Percentiles rank a stretch among this genome's conserved stretches.
Evolutionary conservation across 2,797 vertebrate genomes (phyloP).

Genomic region (Parotocinclus haroldoi): DNA sequence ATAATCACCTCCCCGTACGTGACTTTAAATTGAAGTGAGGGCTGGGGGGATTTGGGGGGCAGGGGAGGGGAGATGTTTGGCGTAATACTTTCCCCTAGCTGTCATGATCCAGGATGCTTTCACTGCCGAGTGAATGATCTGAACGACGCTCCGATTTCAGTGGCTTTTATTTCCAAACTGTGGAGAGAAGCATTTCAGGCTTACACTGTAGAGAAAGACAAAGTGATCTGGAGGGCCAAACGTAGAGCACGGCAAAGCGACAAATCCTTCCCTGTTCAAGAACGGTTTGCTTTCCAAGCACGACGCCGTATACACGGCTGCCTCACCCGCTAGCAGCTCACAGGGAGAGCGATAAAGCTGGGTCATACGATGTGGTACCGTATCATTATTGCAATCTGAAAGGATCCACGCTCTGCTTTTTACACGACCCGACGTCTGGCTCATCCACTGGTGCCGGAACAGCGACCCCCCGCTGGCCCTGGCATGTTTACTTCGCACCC

Average conservation of each 20-base stretch:
- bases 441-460: too few species aligned
- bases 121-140: constrained; percentile 38
- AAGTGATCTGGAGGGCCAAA: constrained; percentile 14
- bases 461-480: too few species aligned
- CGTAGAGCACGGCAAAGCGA: background rate
- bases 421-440: too few species aligned
- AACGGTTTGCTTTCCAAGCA: too few species aligned
- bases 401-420: too few species aligned
- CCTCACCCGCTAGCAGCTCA: constrained; percentile 3
- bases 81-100: background rate
- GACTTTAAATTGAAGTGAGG: background rate
- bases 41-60: too few species aligned
- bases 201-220: constrained; percentile 39
- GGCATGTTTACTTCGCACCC: too few species aligned
- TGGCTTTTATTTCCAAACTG: constrained; percentile 72
- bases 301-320: background rate
- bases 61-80: too few species aligned
- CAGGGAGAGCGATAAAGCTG: constrained; percentile 4
- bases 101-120: background rate
- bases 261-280: constrained; percentile 29
- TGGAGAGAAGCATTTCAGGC: constrained; percentile 58
- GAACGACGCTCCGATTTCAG: constrained; percentile 56
- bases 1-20: background rate
- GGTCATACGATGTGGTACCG: background rate
- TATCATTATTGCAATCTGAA: too few species aligned